Conservation (phyloP, 2,797 vertebrate genomes). For the Echiichthys vipera region DNA sequence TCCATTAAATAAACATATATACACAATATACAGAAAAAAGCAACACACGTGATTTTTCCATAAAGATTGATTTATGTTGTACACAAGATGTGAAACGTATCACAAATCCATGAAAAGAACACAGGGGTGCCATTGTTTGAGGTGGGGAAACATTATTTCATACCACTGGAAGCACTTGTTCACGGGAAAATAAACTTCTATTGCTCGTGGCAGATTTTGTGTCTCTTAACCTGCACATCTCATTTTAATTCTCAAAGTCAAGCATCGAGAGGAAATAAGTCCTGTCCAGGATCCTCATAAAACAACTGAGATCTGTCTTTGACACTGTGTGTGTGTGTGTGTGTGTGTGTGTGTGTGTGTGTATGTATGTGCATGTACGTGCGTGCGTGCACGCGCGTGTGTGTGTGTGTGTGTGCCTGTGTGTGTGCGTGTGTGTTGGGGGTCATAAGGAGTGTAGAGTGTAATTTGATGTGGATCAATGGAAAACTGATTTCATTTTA, state of each 20-base stretch:
- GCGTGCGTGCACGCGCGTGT: too few species aligned
- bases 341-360: neutral
- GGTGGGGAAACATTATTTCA: slow-evolving; percentile 25
- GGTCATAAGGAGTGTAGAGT: neutral
- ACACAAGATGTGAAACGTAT: slow-evolving; percentile 36
- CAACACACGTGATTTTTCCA: slow-evolving; percentile 27
- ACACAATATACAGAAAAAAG: slow-evolving; percentile 55
- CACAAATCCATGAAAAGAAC: slow-evolving; percentile 18
- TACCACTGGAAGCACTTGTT: slow-evolving; percentile 43
- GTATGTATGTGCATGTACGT: too few species aligned
- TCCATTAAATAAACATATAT: slow-evolving; percentile 55
- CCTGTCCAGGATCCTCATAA: slow-evolving; percentile 2
- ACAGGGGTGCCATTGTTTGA: neutral
- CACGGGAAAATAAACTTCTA: slow-evolving; percentile 26
- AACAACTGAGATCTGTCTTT: neutral
- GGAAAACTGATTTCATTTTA: neutral
- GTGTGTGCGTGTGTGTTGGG: neutral
- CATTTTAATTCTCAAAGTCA: slow-evolving; percentile 1
- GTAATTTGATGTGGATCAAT: too few species aligned
- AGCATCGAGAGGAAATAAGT: neutral
- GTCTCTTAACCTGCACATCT: slow-evolving; percentile 14
- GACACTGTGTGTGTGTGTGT: neutral
- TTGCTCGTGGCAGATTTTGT: slow-evolving; percentile 25
- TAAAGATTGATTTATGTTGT: slow-evolving; percentile 18
- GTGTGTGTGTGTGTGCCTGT: neutral